Percentiles rank a stretch among this genome's conserved stretches.
phyloP scores from a whole-genome alignment of 2,797 vertebrate genomes.

The Channallabes apus region DNA sequence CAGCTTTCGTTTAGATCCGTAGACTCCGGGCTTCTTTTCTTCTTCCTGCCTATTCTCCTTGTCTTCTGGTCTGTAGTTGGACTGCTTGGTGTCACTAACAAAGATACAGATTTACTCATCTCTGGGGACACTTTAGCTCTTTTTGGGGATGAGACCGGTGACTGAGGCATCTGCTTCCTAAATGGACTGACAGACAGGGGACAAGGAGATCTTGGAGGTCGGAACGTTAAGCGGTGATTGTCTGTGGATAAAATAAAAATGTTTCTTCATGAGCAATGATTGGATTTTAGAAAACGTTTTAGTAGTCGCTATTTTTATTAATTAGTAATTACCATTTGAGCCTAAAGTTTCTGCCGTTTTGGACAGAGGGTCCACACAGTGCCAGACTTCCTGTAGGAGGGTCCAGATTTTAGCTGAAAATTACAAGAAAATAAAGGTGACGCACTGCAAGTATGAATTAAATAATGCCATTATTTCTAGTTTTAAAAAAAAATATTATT shows the following conservation, averaged over 20 bases:
- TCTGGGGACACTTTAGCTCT: constrained; percentile 13
- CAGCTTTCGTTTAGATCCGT: constrained; percentile 40
- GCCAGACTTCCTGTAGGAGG: constrained; percentile 86
- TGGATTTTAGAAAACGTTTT: background rate
- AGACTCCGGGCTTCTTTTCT: constrained; percentile 31
- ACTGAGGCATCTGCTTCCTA: background rate
- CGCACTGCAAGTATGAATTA: background rate
- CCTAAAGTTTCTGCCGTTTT: constrained; percentile 57
- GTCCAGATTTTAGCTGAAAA: constrained; percentile 81
- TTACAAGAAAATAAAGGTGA: constrained; percentile 22
- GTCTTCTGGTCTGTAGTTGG: constrained; percentile 13
- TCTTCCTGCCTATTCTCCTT: constrained; percentile 24
- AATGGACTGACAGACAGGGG: constrained; percentile 5
- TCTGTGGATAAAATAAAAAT: constrained; percentile 22
- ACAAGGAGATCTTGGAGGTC: constrained; percentile 6
- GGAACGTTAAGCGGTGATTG: constrained; percentile 3
- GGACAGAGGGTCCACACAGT: constrained; percentile 80
- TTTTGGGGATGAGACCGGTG: background rate
- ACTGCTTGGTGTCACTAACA: background rate
- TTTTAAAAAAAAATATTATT: background rate
- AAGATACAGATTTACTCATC: background rate
- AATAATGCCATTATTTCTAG: background rate
- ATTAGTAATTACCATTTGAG: constrained; percentile 58
- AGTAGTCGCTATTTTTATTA: background rate
- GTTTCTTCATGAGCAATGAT: background rate